These are phyloP conservation scores for Neomorphus geoffroyi DNA, from an alignment of 2,797 vertebrate species.

Conservation along the genomic window DNA sequence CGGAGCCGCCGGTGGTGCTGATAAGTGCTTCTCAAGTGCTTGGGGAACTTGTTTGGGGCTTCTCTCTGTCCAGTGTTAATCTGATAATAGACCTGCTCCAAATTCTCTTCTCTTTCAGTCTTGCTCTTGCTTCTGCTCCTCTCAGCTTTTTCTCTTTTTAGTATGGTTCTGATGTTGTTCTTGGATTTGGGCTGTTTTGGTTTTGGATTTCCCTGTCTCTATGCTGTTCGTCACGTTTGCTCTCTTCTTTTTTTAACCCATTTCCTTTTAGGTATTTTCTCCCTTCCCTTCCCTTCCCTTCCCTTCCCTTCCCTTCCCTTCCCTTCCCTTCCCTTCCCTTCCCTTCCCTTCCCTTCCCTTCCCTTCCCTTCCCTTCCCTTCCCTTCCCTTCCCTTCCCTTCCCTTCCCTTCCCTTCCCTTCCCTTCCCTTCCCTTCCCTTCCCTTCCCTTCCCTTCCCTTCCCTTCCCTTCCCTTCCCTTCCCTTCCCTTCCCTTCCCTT, in stretches of 20 bases:
- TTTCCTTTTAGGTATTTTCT: background rate
- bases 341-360: no score
- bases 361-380: no score
- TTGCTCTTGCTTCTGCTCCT: background rate
- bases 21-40: background rate
- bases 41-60: background rate
- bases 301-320: no score
- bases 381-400: no score
- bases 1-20: accelerated
- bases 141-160: accelerated
- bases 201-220: background rate
- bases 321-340: no score
- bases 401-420: no score
- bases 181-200: background rate
- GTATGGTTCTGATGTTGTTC: background rate
- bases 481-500: no score
- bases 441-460: no score
- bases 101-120: background rate
- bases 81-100: background rate
- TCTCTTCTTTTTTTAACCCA: background rate
- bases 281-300: no score
- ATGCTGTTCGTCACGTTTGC: background rate
- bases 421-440: no score
- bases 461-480: no score
- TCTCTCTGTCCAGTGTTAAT: background rate